Evolutionary conservation across 2,888 invertebrate genomes (phyloP), one percentile per base, ranked within the genome.

Genomic region (Lochmaea crataegi): DNA sequence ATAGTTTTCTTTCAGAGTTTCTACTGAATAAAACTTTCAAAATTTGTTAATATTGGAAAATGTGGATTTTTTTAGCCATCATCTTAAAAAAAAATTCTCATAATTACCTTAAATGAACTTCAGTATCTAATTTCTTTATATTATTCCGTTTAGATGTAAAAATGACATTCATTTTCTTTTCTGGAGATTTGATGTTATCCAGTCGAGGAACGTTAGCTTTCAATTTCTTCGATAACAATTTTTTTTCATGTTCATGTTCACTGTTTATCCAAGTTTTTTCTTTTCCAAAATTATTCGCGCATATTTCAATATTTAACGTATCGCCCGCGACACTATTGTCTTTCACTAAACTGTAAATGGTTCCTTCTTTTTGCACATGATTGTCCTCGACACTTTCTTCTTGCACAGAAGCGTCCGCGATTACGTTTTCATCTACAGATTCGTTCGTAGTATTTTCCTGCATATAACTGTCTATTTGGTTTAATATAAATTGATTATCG

Each of bases 51-150:
- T n/a, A n/a, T n/a, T n/a, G n/a, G n/a, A n/a, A n/a, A n/a, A n/a
- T n/a, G n/a, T n/a, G n/a, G n/a, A n/a, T n/a, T n/a, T n/a, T n/a
- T n/a, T n/a, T n/a, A n/a, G n/a, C n/a, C n/a, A n/a, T n/a, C n/a
- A n/a, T n/a, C n/a, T n/a, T n/a, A n/a, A n/a, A n/a, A n/a, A n/a
- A n/a, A n/a, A n/a, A n/a, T n/a, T n/a, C n/a, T n/a, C n/a, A n/a
- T 9, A 51, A 16, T 65, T 66, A 66, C 66, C 45, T 66, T 41
- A 16, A 14, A 57, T 56, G 56, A 6, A 57, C 41, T 22, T 56
- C 56, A 18, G 51, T 26, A 6, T 65, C 51, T 0, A 42, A 38
- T 42, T 38, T 32, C 7, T 32, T 53, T 16, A 12, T 66, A 56
- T 41, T 38, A 22, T 57, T 66, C 9, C 26, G 38, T 41, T 38